Evolutionary conservation across 2,113 vertebrate genomes (phyloP).

Genomic region (Hippotragus niger): DNA sequence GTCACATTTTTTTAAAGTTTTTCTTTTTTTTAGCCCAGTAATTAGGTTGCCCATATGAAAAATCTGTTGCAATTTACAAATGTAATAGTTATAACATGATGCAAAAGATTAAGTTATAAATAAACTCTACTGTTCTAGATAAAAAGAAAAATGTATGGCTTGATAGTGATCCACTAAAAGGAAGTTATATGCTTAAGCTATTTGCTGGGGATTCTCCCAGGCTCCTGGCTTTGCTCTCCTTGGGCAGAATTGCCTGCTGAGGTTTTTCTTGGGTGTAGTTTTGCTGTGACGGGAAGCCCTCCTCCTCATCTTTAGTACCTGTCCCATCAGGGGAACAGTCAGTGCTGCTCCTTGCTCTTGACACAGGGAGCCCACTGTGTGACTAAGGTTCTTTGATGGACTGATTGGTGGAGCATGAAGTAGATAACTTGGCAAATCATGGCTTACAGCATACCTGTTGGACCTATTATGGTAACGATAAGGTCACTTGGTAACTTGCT

Average conservation of each 20-base stretch:
- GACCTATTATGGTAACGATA: not conserved
- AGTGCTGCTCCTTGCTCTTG: not conserved
- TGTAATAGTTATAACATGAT: not conserved
- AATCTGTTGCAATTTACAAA: conserved; percentile 31
- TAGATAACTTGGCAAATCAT: not conserved
- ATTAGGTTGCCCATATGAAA: conserved; percentile 23
- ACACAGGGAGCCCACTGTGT: not conserved
- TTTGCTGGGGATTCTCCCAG: not conserved
- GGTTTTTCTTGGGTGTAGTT: not conserved
- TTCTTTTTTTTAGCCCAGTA: not conserved
- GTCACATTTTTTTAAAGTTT: not conserved
- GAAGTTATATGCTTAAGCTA: not conserved
- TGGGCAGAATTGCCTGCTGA: not conserved
- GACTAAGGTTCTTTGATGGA: not conserved
- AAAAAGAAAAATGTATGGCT: not conserved
- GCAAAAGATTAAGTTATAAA: conserved; percentile 3
- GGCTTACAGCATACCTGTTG: not conserved
- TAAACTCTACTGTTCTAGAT: not conserved
- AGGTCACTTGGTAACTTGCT: not conserved
- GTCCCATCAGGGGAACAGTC: not conserved
- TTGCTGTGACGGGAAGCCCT: not conserved
- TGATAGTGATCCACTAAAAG: not conserved
- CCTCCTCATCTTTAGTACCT: not conserved
- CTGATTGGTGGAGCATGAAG: not conserved
- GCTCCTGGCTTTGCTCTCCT: not conserved